phyloP scores from a whole-genome alignment of 2,888 invertebrate species.

The Scaptomyza caliginosa region DNA sequence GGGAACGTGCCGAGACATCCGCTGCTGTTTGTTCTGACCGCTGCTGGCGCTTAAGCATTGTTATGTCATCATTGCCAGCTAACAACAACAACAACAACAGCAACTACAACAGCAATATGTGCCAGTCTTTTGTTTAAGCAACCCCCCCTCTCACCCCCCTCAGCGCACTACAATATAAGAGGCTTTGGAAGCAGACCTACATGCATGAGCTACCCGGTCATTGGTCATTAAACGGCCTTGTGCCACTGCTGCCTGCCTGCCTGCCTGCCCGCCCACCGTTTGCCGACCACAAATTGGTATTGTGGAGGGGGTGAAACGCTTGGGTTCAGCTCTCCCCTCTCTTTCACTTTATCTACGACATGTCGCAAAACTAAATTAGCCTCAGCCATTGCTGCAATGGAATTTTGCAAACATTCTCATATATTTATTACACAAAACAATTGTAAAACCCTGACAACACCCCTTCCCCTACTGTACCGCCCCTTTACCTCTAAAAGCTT shows the following conservation, averaged over 20 bases:
- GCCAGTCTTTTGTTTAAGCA: conserved; percentile 52
- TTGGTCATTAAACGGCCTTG: conserved; percentile 77
- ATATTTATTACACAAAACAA: conserved; percentile 43
- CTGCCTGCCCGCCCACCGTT: neutral
- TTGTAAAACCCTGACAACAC: conserved; percentile 1
- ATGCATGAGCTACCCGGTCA: conserved; percentile 57
- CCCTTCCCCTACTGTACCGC: too few species aligned
- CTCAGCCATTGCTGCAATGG: conserved; percentile 8
- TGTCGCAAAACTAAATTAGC: conserved; percentile 25
- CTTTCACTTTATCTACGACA: neutral
- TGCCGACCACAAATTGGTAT: conserved; percentile 37
- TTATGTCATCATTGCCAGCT: conserved; percentile 76
- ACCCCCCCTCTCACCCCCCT: conserved; percentile 4
- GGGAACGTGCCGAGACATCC: conserved; percentile 75
- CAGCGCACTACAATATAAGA: conserved; percentile 1
- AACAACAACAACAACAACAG: conserved; percentile 41
- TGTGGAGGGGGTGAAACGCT: conserved; percentile 5
- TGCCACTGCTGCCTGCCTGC: conserved; percentile 30
- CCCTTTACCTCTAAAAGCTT: neutral
- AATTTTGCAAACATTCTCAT: conserved; percentile 16
- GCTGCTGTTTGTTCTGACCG: conserved; percentile 53
- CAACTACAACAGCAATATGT: conserved; percentile 40
- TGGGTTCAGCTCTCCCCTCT: neutral
- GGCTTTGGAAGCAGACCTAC: conserved; percentile 52
- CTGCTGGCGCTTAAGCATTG: conserved; percentile 75